These are phyloP conservation scores for Falco rusticolus DNA, from an alignment of 2,797 vertebrate genomes.

Conservation along the genomic window DNA sequence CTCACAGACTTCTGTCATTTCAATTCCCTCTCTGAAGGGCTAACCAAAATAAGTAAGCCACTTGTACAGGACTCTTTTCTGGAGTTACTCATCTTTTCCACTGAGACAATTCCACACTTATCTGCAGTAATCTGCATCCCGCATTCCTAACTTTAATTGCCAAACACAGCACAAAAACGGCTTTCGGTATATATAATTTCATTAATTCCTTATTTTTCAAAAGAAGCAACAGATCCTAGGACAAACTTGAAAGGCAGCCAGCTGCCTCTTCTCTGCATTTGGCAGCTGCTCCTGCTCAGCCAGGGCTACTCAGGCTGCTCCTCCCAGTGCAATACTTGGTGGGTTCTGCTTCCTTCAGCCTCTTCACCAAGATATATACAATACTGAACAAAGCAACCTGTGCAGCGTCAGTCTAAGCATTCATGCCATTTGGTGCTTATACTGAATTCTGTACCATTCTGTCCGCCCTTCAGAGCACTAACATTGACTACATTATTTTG, in stretches of 20 bases:
- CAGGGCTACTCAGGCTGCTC: not conserved
- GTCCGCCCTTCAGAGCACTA: not conserved
- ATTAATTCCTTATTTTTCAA: not conserved
- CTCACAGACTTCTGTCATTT: not conserved
- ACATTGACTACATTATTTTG: not conserved
- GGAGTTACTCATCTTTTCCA: slow-evolving; percentile 33
- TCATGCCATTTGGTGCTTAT: not conserved
- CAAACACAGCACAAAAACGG: not conserved
- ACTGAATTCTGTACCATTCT: not conserved
- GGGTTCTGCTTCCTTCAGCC: not conserved
- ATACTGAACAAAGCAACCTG: not conserved
- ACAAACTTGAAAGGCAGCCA: slow-evolving; percentile 18
- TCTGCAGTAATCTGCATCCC: not conserved
- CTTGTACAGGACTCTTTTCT: not conserved
- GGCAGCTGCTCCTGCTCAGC: slow-evolving; percentile 1
- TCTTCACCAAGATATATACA: not conserved
- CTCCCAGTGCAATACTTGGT: not conserved
- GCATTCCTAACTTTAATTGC: slow-evolving; percentile 16
- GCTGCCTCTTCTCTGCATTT: not conserved
- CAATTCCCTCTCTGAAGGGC: not conserved
- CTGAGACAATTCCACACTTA: not conserved
- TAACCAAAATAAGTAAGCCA: not conserved
- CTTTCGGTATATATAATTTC: not conserved
- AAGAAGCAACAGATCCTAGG: slow-evolving; percentile 5
- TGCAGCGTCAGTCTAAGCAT: not conserved